Percentiles rank a stretch among this genome's conserved stretches.
These are phyloP conservation scores for Oxystoma pomonae DNA, from an alignment of 2,888 invertebrate species.

Conservation along the genomic window DNA sequence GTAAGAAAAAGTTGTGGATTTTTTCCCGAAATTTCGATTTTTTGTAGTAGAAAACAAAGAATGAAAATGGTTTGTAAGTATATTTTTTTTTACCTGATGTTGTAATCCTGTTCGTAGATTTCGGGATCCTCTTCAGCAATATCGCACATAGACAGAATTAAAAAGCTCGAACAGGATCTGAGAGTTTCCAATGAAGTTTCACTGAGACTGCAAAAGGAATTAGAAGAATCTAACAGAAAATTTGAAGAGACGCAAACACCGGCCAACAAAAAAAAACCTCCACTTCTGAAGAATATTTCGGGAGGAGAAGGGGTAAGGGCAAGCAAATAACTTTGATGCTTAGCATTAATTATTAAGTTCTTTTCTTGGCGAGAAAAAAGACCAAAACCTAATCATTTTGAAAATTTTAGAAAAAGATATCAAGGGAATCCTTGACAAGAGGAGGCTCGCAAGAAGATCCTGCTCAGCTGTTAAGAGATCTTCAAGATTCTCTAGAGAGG, in stretches of 20 bases:
- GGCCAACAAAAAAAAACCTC: conserved; percentile 55
- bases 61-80: too few relatives aligned
- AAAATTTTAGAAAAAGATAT: conserved; percentile 67
- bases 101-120: too few relatives aligned
- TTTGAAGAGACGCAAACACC: conserved; percentile 45
- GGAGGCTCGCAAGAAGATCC: conserved; percentile 80
- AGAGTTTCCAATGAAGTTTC: conserved; percentile 74
- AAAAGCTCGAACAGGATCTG: conserved; percentile 82
- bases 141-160: conserved; percentile 64
- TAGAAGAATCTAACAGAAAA: conserved; percentile 63
- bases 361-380: conserved; percentile 3
- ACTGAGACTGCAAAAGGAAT: conserved; percentile 63
- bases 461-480: conserved; percentile 75
- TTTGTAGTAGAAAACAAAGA: too few relatives aligned
- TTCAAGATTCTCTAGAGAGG: conserved; percentile 88
- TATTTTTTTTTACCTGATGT: too few relatives aligned
- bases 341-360: conserved; percentile 5
- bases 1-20: too few relatives aligned
- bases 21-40: conserved; percentile 6
- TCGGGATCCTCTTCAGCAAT: conserved; percentile 57
- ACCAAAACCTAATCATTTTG: conserved; percentile 24
- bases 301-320: too few relatives aligned
- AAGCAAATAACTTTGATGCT: background rate
- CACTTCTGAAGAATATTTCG: conserved; percentile 53
- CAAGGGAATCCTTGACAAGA: conserved; percentile 68